Percentiles rank a stretch among this genome's conserved stretches.
These are phyloP conservation scores for Lacerta bilineata DNA, from an alignment of 2,797 vertebrate genomes.

Conservation along the genomic window DNA sequence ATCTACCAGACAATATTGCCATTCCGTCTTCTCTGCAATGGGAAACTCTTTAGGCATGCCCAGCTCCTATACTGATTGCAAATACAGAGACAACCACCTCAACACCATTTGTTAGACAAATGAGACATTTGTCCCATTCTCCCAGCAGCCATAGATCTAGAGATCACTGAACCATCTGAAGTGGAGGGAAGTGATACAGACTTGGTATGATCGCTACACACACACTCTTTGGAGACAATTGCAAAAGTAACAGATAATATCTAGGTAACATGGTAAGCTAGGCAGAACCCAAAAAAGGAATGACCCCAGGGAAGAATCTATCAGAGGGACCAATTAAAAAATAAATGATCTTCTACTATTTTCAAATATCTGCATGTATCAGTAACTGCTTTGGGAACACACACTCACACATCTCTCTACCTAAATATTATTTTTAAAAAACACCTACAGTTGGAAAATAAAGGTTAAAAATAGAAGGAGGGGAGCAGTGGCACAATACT, in stretches of 20 bases:
- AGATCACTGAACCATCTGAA: neutral
- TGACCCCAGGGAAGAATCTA: neutral
- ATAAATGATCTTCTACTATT: neutral
- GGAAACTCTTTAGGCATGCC: conserved; percentile 11
- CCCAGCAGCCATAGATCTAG: neutral
- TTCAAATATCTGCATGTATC: neutral
- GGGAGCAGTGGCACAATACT: conserved; percentile 3
- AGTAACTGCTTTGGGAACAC: neutral
- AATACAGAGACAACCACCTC: neutral
- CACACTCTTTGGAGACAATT: neutral
- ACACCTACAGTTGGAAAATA: neutral
- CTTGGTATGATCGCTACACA: neutral
- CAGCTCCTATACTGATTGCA: neutral
- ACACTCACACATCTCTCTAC: neutral
- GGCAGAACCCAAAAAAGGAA: neutral
- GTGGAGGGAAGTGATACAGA: neutral
- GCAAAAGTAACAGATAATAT: conserved; percentile 1
- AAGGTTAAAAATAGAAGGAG: rapidly evolving
- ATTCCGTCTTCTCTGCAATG: neutral
- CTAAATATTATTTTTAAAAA: neutral
- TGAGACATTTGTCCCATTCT: neutral
- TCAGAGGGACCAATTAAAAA: neutral
- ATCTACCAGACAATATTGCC: conserved; percentile 18
- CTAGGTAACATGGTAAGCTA: neutral
- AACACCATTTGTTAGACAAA: conserved; percentile 8